phyloP scores from a whole-genome alignment of 2,888 invertebrate genomes.

The Tanypteryx hageni region DNA sequence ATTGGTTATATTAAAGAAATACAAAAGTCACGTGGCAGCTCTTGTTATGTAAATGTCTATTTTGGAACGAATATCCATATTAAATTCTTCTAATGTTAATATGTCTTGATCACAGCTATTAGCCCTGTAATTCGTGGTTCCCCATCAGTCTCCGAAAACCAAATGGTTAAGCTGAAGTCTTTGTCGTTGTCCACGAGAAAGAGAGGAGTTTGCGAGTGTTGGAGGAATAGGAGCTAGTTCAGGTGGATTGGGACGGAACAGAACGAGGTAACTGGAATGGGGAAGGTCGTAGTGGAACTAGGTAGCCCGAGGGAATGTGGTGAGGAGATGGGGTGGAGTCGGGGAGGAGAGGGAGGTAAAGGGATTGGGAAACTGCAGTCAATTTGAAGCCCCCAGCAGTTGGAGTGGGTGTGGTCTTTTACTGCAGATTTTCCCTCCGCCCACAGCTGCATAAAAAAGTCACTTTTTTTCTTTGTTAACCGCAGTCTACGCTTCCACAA shows the following conservation, averaged over 20 bases:
- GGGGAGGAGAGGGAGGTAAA: background rate
- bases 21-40: too few species aligned
- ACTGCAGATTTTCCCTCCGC: constrained; percentile 30
- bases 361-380: constrained; percentile 27
- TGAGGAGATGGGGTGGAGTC: background rate
- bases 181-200: background rate
- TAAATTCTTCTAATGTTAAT: background rate
- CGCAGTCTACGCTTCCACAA: background rate
- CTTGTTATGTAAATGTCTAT: too few species aligned
- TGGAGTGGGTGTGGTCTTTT: constrained; percentile 14
- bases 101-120: background rate
- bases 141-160: background rate
- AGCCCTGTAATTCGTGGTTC: background rate
- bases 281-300: too few species aligned
- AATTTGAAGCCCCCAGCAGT: constrained; percentile 1
- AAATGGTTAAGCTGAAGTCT: background rate
- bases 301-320: background rate
- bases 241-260: background rate
- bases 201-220: background rate
- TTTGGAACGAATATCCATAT: too few species aligned
- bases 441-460: constrained; percentile 4
- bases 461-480: background rate
- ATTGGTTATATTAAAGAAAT: too few species aligned
- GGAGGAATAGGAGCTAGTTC: background rate
- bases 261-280: background rate